These are phyloP conservation scores for Atopsyche davidsoni DNA, from an alignment of 1,140 invertebrate genomes.

Conservation along the genomic window DNA sequence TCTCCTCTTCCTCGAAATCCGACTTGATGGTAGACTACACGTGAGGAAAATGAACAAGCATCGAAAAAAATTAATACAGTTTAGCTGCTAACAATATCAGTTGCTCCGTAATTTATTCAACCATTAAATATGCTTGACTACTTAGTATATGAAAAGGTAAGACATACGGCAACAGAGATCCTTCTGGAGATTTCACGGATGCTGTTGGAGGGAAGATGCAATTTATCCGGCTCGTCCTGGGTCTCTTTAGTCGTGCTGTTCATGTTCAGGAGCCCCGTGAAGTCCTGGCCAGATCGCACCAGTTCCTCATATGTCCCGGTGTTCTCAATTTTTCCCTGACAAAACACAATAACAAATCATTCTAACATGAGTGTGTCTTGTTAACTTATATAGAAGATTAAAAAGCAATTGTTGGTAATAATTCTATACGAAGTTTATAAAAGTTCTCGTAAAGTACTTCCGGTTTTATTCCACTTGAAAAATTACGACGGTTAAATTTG, in stretches of 20 bases:
- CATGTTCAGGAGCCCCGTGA: slow-evolving; percentile 33
- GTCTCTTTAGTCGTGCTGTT: slow-evolving; percentile 1
- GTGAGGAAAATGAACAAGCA: neutral
- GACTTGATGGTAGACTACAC: slow-evolving; percentile 33
- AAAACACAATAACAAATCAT: slow-evolving; percentile 1
- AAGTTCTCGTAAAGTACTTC: no score
- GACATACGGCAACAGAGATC: slow-evolving; percentile 26
- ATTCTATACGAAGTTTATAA: no score
- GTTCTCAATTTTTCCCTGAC: slow-evolving; percentile 49
- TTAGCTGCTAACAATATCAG: neutral
- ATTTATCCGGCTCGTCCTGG: slow-evolving; percentile 13
- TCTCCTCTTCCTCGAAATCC: slow-evolving; percentile 35
- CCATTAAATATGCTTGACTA: neutral
- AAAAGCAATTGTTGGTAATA: no score
- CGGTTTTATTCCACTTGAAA: no score
- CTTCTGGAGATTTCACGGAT: slow-evolving; percentile 23
- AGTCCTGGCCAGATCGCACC: slow-evolving; percentile 37
- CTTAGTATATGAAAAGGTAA: no score
- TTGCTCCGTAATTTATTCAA: no score
- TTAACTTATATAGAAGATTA: no score
- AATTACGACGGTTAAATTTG: no score
- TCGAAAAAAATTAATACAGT: slow-evolving; percentile 4
- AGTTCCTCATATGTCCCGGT: slow-evolving; percentile 40
- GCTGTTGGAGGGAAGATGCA: slow-evolving; percentile 15
- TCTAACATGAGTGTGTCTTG: neutral